These are phyloP conservation scores for Anthrax anthrax DNA, from an alignment of 2,888 invertebrate genomes.

Conservation along the genomic window DNA sequence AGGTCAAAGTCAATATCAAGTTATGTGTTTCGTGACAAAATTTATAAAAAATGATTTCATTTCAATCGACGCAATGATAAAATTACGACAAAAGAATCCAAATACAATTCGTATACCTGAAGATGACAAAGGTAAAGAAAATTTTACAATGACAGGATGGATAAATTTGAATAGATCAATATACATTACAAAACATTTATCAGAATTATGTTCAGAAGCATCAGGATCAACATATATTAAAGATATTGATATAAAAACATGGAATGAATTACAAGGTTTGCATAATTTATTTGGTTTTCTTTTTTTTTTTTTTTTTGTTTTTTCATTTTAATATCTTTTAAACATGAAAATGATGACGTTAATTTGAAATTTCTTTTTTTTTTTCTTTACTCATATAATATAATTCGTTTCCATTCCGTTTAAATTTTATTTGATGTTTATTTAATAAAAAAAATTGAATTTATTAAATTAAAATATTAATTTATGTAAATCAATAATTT, in stretches of 20 bases:
- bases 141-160: conserved; percentile 71
- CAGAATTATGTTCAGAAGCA: conserved; percentile 63
- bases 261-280: conserved; percentile 67
- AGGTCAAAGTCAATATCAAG: conserved; percentile 76
- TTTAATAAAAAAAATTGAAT: no score
- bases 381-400: no score
- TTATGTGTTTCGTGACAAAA: conserved; percentile 81
- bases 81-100: conserved; percentile 79
- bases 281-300: conserved; percentile 21
- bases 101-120: conserved; percentile 80
- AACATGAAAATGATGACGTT: no score
- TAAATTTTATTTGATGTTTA: no score
- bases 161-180: conserved; percentile 53
- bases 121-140: conserved; percentile 73
- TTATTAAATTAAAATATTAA: no score
- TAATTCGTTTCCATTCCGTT: no score
- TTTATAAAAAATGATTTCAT: conserved; percentile 88
- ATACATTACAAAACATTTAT: conserved; percentile 59
- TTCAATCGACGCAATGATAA: conserved; percentile 92
- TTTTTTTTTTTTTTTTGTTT: no score
- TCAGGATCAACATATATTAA: conserved; percentile 61
- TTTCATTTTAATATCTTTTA: no score
- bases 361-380: no score
- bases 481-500: no score
- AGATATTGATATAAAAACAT: conserved; percentile 61